Base-by-base conservation (phyloP, 2,797 vertebrate genomes). In the Falco concolor region DNA sequence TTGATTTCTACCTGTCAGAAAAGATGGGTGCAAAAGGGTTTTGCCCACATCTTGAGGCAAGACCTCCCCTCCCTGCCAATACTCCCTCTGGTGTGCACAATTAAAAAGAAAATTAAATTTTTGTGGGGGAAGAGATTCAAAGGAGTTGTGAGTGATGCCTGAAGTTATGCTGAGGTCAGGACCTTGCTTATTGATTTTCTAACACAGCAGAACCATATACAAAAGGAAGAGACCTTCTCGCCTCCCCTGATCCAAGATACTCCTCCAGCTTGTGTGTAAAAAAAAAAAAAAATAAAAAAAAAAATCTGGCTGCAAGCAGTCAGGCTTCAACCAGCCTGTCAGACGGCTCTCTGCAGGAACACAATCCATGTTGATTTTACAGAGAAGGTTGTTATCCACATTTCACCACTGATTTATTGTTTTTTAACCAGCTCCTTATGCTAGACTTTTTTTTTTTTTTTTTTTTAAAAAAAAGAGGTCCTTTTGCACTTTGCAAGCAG, bases 361-460 rank as follows among this genome's bases (percentile, higher is more conserved):
- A 97, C 97, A 98, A 98, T 97, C 98, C 97, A 97, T 98, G 98
- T 98, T 98, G 98, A 98, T 98, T 98, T 98, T 98, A 98, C 98
- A 95, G 98, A 98, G 98, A 98, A 98, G 97, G 98, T 98, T 98
- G 98, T 98, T 98, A 98, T 98, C 98, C 98, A 98, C 97, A 98
- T 98, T 98, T 98, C 98, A 98, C 97, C 97, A 97, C 97, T 98
- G 98, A 98, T 98, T 98, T 98, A 98, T 98, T 98, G 98, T 96
- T 97, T 98, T 98, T 98, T 98, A 98, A 98, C 98, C 98, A 98
- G 98, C 97, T 98, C 98, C 98, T 98, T 98, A 98, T 98, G 98
- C 96, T 95, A 81, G 95, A 72, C 67, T 74, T 38, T 32, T 85
- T 76, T 53, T 68, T 61, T 38, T 49, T 27, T 70, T 54, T 16